Conservation (phyloP, 2,113 vertebrate genomes). For the Halcyon senegalensis region DNA sequence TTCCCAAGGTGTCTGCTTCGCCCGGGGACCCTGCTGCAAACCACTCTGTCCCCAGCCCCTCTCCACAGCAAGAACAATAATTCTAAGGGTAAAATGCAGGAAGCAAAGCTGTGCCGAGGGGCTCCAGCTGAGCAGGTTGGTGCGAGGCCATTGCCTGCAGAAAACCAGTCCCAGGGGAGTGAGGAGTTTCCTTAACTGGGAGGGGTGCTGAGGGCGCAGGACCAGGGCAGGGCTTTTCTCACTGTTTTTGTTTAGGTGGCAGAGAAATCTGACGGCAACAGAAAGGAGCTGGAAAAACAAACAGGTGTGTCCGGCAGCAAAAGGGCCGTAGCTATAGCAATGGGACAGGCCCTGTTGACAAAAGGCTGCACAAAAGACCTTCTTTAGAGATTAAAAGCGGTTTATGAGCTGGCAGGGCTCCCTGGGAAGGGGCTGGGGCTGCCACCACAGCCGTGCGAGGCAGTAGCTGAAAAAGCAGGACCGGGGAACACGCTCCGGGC, state of each 20-base stretch:
- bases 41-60: fast-evolving
- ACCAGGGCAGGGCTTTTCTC: background rate
- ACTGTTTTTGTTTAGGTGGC: background rate
- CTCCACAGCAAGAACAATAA: fast-evolving
- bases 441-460: fast-evolving
- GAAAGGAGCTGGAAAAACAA: slow-evolving; percentile 70
- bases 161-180: background rate
- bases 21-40: fast-evolving
- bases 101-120: background rate
- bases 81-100: background rate
- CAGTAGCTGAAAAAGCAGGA: background rate
- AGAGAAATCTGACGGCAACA: background rate
- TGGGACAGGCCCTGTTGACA: slow-evolving; percentile 63
- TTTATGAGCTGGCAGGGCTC: background rate
- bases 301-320: slow-evolving; percentile 52
- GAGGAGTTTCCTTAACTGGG: background rate
- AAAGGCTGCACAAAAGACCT: slow-evolving; percentile 50
- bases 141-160: background rate
- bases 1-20: background rate
- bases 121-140: background rate
- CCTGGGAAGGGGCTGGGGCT: background rate
- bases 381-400: background rate
- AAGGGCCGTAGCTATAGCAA: slow-evolving; percentile 57
- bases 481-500: fast-evolving
- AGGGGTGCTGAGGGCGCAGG: background rate